A percentile compares a stretch with the other conserved stretches of the same genome.
Evolutionary conservation across 2,888 invertebrate species (phyloP).

Genomic region (Melangyna quadrimaculata): DNA sequence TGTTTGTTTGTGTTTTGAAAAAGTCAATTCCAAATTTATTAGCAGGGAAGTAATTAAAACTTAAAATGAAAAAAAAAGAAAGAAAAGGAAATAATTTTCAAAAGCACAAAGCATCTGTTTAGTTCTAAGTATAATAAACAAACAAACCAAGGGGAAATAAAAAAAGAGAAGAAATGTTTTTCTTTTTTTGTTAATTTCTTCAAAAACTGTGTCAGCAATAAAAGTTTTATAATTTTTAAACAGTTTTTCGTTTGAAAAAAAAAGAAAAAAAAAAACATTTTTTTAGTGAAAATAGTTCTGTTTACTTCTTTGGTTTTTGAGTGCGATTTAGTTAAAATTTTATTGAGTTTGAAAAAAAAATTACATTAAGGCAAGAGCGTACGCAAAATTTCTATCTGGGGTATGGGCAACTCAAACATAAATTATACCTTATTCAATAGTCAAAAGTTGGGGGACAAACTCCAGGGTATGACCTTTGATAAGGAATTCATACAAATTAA

Average conservation of each 20-base stretch:
- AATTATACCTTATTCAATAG: too few relatives aligned
- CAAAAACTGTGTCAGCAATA: constrained; percentile 18
- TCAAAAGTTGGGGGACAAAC: too few relatives aligned
- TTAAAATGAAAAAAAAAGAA: background rate
- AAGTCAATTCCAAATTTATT: constrained; percentile 13
- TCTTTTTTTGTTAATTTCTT: background rate
- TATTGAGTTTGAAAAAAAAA: background rate
- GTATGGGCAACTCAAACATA: too few relatives aligned
- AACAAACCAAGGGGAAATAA: constrained; percentile 14
- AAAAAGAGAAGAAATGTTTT: background rate
- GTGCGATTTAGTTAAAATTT: background rate
- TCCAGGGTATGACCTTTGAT: too few relatives aligned
- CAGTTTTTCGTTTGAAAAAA: background rate
- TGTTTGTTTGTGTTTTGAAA: constrained; percentile 13
- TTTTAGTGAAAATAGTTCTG: background rate
- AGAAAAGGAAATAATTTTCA: background rate
- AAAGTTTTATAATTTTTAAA: background rate
- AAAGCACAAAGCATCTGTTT: constrained; percentile 22
- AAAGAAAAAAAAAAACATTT: background rate
- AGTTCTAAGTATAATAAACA: constrained; percentile 21
- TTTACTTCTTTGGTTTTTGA: background rate
- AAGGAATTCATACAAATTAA: too few relatives aligned
- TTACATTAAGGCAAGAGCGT: too few relatives aligned
- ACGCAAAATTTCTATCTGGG: too few relatives aligned
- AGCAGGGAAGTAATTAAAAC: background rate